These are phyloP conservation scores for Sebastes baramenuke DNA, from an alignment of 2,797 vertebrate genomes.

Conservation along the genomic window DNA sequence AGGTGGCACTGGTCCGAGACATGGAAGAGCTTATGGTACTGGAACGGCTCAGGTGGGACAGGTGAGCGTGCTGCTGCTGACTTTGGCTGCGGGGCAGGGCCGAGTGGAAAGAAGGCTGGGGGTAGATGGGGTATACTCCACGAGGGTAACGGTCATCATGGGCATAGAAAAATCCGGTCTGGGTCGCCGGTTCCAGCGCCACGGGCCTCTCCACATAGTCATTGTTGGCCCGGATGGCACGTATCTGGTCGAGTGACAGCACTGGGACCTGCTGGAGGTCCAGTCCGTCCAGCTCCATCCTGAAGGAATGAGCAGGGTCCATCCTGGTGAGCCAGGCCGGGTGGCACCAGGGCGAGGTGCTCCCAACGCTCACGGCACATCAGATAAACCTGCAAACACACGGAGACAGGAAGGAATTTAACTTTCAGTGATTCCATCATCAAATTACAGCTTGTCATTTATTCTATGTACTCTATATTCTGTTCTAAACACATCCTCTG, in stretches of 20 bases:
- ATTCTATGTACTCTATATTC: neutral
- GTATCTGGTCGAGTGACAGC: conserved; percentile 95
- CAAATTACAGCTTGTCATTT: neutral
- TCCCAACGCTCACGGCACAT: conserved; percentile 88
- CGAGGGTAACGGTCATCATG: conserved; percentile 85
- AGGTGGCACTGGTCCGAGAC: conserved; percentile 91
- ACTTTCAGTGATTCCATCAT: neutral
- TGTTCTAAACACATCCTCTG: neutral
- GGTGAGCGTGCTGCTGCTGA: conserved; percentile 86
- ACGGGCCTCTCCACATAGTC: conserved; percentile 95
- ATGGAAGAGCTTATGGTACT: conserved; percentile 93
- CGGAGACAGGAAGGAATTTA: neutral
- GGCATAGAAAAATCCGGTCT: conserved; percentile 85
- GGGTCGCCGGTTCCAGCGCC: conserved; percentile 75
- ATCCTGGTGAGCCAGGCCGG: conserved; percentile 75
- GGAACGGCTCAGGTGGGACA: conserved; percentile 91
- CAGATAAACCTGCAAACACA: conserved; percentile 72
- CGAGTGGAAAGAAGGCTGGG: conserved; percentile 61
- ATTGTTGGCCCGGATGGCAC: conserved; percentile 92
- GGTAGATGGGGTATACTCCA: conserved; percentile 54
- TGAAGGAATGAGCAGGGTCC: conserved; percentile 83
- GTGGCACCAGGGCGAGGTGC: conserved; percentile 48
- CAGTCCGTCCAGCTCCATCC: conserved; percentile 86
- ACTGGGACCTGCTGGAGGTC: conserved; percentile 90
- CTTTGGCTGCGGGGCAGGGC: conserved; percentile 89